These are phyloP conservation scores for Apamea anceps DNA, from an alignment of 2,888 invertebrate species.

Conservation along the genomic window DNA sequence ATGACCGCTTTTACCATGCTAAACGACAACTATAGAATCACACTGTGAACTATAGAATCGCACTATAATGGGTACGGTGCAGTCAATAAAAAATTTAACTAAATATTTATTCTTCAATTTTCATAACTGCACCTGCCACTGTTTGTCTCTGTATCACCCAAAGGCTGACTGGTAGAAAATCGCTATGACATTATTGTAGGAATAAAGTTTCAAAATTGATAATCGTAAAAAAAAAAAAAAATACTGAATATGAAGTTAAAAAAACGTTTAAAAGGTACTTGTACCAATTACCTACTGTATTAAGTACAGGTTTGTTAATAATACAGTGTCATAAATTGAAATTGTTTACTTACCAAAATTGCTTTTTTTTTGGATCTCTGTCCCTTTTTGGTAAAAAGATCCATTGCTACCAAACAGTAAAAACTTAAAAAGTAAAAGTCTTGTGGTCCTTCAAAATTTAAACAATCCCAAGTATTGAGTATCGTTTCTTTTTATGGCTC, in stretches of 20 bases:
- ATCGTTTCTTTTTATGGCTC: conserved; percentile 60
- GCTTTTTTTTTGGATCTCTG: conserved; percentile 9
- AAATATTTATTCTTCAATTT: neutral
- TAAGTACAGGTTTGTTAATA: neutral
- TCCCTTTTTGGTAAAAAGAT: conserved; percentile 15
- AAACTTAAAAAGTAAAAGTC: conserved; percentile 53
- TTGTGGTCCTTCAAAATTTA: conserved; percentile 59
- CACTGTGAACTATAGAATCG: neutral
- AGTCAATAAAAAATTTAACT: neutral
- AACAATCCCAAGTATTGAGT: conserved; percentile 67
- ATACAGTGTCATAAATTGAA: conserved; percentile 20
- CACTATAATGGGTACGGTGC: neutral
- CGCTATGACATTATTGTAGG: neutral
- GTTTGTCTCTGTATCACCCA: neutral
- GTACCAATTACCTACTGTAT: neutral
- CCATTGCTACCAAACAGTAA: conserved; percentile 33
- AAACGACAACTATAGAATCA: neutral
- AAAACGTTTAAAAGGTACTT: neutral
- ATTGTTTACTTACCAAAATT: neutral
- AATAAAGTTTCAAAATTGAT: neutral
- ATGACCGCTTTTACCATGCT: neutral
- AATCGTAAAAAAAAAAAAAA: too few relatives aligned
- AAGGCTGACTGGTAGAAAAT: neutral
- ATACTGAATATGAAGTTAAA: neutral
- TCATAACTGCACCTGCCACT: neutral